phyloP scores from a whole-genome alignment of 2,113 vertebrate species.

The Xiphias gladius region DNA sequence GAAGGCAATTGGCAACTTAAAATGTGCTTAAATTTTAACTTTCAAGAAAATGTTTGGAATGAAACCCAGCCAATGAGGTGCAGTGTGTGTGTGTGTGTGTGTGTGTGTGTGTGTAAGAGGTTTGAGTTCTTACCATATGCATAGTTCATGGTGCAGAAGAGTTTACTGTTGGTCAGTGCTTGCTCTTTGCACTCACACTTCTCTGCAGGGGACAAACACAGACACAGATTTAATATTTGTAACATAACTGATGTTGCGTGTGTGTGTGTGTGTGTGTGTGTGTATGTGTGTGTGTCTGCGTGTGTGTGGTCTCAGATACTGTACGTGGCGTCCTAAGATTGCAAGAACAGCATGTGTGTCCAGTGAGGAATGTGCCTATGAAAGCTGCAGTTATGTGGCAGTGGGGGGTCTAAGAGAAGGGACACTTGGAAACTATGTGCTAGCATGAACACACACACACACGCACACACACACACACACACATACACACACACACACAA shows the following conservation, averaged over 20 bases:
- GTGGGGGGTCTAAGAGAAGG: constrained; percentile 46
- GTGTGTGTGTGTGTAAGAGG: background rate
- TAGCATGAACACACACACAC: background rate
- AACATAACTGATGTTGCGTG: constrained; percentile 36
- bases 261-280: constrained; percentile 23
- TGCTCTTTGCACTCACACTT: constrained; percentile 99
- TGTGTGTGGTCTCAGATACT: constrained; percentile 52
- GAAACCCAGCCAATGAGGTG: no score
- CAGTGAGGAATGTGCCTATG: constrained; percentile 71
- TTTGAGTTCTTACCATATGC: constrained; percentile 90
- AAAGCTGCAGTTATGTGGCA: constrained; percentile 68
- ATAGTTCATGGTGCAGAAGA: constrained; percentile 96
- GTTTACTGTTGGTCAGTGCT: constrained; percentile 90
- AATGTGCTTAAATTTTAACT: no score
- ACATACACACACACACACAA: constrained; percentile 11
- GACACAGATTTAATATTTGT: constrained; percentile 46
- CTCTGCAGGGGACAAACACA: constrained; percentile 84
- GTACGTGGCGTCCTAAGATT: constrained; percentile 60
- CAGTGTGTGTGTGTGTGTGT: background rate
- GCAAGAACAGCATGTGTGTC: constrained; percentile 55
- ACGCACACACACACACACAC: constrained; percentile 8
- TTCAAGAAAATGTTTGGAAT: no score
- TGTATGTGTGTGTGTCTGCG: constrained; percentile 26
- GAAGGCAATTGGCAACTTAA: no score
- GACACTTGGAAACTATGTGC: constrained; percentile 49